Evolutionary conservation across 1,140 invertebrate genomes (phyloP).

Genomic region (Kradibia gibbosae): DNA sequence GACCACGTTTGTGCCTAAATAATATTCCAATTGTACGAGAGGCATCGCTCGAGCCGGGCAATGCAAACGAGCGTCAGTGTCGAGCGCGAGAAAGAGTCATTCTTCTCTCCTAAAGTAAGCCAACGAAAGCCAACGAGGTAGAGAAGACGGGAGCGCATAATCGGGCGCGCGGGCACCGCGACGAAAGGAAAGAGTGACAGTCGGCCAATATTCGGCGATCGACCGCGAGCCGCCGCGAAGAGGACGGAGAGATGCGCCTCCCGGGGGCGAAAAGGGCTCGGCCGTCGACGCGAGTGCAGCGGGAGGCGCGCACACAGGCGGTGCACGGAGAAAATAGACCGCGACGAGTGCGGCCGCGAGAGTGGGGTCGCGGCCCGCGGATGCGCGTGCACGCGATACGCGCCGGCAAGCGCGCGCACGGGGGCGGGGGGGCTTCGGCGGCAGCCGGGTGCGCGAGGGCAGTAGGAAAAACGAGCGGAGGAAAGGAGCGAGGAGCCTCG

Average conservation of each 20-base stretch:
- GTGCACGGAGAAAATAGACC: conserved; percentile 37
- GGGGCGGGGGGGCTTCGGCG: no score
- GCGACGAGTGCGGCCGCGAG: conserved; percentile 34
- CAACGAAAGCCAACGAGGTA: neutral
- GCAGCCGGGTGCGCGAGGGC: neutral
- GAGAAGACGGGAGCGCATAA: neutral
- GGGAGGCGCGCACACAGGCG: neutral
- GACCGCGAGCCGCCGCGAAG: neutral
- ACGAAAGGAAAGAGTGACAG: conserved; percentile 8
- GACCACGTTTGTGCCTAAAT: no score
- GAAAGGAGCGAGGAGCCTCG: conserved; percentile 43
- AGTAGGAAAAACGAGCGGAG: conserved; percentile 49
- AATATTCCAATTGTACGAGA: no score
- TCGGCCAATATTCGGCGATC: neutral
- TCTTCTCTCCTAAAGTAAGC: no score
- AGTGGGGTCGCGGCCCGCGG: neutral
- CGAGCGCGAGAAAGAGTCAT: no score
- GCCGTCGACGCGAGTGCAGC: conserved; percentile 1
- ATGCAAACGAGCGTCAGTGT: no score
- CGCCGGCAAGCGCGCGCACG: neutral
- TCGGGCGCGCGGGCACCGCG: neutral
- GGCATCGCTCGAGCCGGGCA: no score
- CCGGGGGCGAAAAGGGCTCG: neutral
- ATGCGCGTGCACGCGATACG: conserved; percentile 21
- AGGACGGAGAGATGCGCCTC: neutral